A percentile compares a stretch with the other conserved stretches of the same genome.
phyloP scores from a whole-genome alignment of 2,797 vertebrate genomes.

The Lophius americanus region DNA sequence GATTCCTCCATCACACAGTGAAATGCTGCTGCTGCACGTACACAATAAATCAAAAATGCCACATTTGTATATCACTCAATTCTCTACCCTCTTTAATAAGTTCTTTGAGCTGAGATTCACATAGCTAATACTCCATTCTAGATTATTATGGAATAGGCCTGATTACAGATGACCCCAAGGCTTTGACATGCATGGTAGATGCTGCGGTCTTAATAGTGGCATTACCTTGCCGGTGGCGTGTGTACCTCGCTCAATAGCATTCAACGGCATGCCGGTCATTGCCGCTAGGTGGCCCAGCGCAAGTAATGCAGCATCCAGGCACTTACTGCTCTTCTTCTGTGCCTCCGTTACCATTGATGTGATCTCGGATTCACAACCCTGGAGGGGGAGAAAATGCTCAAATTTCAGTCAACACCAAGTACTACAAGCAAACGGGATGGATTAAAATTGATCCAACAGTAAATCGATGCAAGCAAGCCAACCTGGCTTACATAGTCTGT shows the following conservation, averaged over 20 bases:
- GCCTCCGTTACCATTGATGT: conserved; percentile 92
- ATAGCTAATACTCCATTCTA: conserved; percentile 44
- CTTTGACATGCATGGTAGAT: conserved; percentile 29
- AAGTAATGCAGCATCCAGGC: conserved; percentile 76
- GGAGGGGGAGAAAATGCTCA: not conserved
- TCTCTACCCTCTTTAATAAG: conserved; percentile 18
- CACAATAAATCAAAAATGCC: conserved; percentile 22
- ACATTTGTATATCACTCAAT: conserved; percentile 20
- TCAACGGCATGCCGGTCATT: conserved; percentile 79
- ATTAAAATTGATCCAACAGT: conserved; percentile 60
- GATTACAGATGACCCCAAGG: conserved; percentile 42
- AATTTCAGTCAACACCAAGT: conserved; percentile 38
- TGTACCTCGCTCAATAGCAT: conserved; percentile 64
- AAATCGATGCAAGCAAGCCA: conserved; percentile 56
- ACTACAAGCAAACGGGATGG: conserved; percentile 42
- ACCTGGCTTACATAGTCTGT: conserved; percentile 52
- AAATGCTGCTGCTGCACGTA: conserved; percentile 8
- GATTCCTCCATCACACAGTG: not conserved
- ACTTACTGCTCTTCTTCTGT: conserved; percentile 80
- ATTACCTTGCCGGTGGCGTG: conserved; percentile 65
- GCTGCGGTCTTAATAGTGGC: conserved; percentile 44
- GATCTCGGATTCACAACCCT: conserved; percentile 96
- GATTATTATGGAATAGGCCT: conserved; percentile 34
- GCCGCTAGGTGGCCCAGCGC: conserved; percentile 81
- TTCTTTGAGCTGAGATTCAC: conserved; percentile 31